A percentile compares a stretch with the other conserved stretches of the same genome.
Evolutionary conservation across 2,888 invertebrate genomes (phyloP).

Genomic region (Leptinotarsa rubiginosa): DNA sequence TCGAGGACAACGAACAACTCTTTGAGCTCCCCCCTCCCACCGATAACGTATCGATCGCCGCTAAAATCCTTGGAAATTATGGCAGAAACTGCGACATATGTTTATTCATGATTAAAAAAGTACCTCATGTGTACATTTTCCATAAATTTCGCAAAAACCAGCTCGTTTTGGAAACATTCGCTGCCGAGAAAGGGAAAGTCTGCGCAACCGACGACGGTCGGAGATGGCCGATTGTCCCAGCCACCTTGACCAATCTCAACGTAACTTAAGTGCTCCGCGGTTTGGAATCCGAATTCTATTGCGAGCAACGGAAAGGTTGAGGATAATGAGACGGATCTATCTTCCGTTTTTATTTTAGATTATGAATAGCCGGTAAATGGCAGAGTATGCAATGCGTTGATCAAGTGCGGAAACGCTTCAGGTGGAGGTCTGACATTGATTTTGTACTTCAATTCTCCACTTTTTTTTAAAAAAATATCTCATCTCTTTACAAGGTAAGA

Average conservation of each 20-base stretch:
- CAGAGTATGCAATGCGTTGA: too few species aligned
- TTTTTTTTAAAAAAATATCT: too few species aligned
- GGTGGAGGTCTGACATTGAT: too few species aligned
- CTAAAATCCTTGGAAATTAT: conserved; percentile 35
- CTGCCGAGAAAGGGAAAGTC: conserved; percentile 60
- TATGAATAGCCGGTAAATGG: neutral
- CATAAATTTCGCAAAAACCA: conserved; percentile 25
- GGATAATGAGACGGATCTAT: conserved; percentile 6
- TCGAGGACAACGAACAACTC: conserved; percentile 59
- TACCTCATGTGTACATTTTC: conserved; percentile 18
- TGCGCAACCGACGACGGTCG: conserved; percentile 49
- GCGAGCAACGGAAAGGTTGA: conserved; percentile 7
- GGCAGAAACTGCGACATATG: conserved; percentile 29
- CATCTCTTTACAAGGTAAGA: too few species aligned
- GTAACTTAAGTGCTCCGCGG: conserved; percentile 55
- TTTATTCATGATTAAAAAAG: conserved; percentile 8
- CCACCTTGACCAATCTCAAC: conserved; percentile 67
- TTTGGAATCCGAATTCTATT: conserved; percentile 15
- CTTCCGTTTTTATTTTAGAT: neutral
- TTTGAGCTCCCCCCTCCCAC: conserved; percentile 39
- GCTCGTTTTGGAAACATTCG: conserved; percentile 16
- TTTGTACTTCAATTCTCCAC: too few species aligned
- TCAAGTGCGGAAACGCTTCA: too few species aligned
- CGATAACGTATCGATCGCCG: conserved; percentile 32
- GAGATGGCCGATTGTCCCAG: conserved; percentile 52